Conservation (phyloP, 2,888 invertebrate species). For the Cremastinae sp. region DNA sequence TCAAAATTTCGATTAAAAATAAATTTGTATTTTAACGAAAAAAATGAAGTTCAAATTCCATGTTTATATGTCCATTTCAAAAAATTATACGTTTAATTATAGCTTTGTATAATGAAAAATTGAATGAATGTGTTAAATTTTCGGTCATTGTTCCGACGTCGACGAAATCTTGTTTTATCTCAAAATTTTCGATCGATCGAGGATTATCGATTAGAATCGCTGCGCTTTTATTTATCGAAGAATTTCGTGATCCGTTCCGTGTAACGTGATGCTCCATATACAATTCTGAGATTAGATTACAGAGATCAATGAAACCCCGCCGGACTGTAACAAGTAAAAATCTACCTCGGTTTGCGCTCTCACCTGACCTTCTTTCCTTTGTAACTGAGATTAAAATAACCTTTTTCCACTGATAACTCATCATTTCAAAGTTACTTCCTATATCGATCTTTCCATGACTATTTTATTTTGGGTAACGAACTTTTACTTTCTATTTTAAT, state of each 20-base stretch:
- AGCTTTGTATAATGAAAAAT: not conserved
- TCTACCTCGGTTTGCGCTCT: conserved; percentile 34
- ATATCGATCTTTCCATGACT: conserved; percentile 7
- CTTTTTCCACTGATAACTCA: too few relatives aligned
- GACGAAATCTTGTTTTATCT: conserved; percentile 1
- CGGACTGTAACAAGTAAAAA: conserved; percentile 4
- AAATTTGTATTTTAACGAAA: too few relatives aligned
- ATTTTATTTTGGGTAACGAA: too few relatives aligned
- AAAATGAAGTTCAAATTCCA: too few relatives aligned
- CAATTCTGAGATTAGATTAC: conserved; percentile 44
- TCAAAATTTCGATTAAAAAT: too few relatives aligned
- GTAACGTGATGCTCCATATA: conserved; percentile 41
- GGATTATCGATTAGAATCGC: not conserved
- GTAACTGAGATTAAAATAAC: not conserved
- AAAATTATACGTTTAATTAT: not conserved
- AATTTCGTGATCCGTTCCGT: not conserved
- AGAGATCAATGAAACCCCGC: conserved; percentile 43
- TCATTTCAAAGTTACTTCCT: conserved; percentile 10
- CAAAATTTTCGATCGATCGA: not conserved
- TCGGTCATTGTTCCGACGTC: not conserved
- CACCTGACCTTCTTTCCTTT: conserved; percentile 37
- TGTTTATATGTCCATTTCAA: not conserved
- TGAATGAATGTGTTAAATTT: not conserved
- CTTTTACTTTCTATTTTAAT: too few relatives aligned
- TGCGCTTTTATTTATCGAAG: not conserved